phyloP scores from a whole-genome alignment of 1,140 invertebrate species.

The Caenorhabditis tropicalis region DNA sequence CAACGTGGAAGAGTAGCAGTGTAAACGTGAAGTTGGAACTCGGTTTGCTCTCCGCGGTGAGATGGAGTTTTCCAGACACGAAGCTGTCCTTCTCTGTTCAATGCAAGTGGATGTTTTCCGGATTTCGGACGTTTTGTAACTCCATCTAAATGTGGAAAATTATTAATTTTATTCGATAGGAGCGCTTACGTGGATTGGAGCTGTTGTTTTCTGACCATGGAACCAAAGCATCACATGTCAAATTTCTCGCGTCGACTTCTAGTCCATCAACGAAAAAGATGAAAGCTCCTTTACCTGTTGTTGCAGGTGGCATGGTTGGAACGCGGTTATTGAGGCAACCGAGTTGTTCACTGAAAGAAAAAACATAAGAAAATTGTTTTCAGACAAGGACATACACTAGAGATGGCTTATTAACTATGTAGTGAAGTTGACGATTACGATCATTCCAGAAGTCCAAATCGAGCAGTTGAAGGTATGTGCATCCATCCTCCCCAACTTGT shows the following conservation, averaged over 20 bases:
- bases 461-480: neutral
- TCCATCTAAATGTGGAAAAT: neutral
- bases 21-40: conserved; percentile 46
- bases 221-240: conserved; percentile 50
- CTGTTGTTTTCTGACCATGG: conserved; percentile 47
- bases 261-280: conserved; percentile 44
- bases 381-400: conserved; percentile 8
- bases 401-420: conserved; percentile 21
- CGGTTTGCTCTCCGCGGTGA: neutral
- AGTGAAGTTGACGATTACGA: conserved; percentile 47
- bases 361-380: neutral
- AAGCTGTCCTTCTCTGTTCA: neutral
- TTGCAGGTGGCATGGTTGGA: conserved; percentile 33
- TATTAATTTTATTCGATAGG: neutral
- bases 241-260: conserved; percentile 33
- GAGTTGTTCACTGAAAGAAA: conserved; percentile 42
- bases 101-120: neutral
- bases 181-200: conserved; percentile 31
- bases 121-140: conserved; percentile 27
- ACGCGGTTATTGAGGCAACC: conserved; percentile 40
- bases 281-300: neutral
- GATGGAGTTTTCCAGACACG: neutral
- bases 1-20: conserved; percentile 47
- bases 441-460: conserved; percentile 47
- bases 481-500: neutral